These are phyloP conservation scores for Pedionomus torquatus DNA, from an alignment of 2,113 vertebrate genomes.

Conservation along the genomic window DNA sequence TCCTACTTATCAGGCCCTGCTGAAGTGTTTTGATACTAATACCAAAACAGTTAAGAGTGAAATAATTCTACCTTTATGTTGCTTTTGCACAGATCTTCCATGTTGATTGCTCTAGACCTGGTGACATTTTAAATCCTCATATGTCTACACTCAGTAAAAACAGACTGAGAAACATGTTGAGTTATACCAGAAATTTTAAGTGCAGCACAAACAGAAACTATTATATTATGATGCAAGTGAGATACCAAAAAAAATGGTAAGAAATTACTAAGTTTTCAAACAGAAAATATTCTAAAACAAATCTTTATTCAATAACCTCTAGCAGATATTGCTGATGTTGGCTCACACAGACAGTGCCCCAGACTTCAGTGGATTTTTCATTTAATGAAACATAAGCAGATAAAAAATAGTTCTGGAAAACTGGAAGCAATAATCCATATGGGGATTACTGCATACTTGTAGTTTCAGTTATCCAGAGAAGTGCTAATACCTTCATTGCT, in stretches of 20 bases:
- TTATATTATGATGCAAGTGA: rapidly evolving
- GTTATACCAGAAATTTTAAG: neutral
- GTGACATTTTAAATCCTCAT: neutral
- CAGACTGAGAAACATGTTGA: neutral
- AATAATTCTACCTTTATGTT: neutral
- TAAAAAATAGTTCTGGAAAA: neutral
- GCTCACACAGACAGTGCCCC: neutral
- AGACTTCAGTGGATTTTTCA: neutral
- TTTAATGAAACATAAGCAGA: neutral
- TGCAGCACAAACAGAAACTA: rapidly evolving
- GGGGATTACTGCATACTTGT: rapidly evolving
- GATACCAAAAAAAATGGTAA: neutral
- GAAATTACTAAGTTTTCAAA: neutral
- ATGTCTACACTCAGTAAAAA: neutral
- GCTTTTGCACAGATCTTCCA: neutral
- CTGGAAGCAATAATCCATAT: neutral
- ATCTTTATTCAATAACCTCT: neutral
- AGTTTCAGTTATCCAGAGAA: neutral
- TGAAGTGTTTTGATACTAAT: neutral
- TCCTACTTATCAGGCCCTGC: neutral
- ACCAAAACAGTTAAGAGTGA: neutral
- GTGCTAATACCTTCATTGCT: neutral
- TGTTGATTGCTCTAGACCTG: neutral
- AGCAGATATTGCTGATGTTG: neutral
- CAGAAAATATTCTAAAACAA: neutral